Base-by-base conservation (phyloP, 1,140 invertebrate genomes). In the Drosophila carrolli region DNA sequence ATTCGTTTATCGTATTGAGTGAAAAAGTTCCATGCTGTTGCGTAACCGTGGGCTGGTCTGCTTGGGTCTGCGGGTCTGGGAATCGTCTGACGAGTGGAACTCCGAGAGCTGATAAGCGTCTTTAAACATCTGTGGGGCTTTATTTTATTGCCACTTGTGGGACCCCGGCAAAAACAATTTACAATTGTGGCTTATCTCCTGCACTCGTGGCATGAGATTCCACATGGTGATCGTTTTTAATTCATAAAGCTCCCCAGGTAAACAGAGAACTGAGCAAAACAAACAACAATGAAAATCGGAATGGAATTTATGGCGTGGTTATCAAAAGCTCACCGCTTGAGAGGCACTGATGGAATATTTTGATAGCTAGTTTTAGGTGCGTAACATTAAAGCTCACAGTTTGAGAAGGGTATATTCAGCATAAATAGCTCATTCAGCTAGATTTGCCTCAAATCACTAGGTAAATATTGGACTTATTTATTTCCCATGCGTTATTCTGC, bases 201-300 rank as follows among this genome's bases (percentile, higher is more conserved):
- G 62, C 54, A 77, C 77, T 66, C 57, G 73, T 50, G 46, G 74
- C 58, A 37, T 2, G 16, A 19, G 54, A 72, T 65, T 40, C 19
- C 46, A 16, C 56, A 46, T 73, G 63, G 53, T 13, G 53, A 58
- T 51, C 5, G 27, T 1, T 61, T 44, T 27, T 29, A 14, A 55
- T 48, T 55, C 29, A 19, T 19, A 41, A 43, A 68, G 61, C 58
- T 48, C 23, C 16, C 29, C 61, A 76, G 51, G 76, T 83, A 89
- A 89, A 89, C 80, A 82, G 53, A 86, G 74, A 61, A 56, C 50
- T 41, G 53, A 72, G 55, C 68, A 86, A 86, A 75, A 85, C 68
- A 81, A 78, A 82, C 46, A 46, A 23, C 41, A 72, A 61, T 14
- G n/a, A 35, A 14, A 27, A 19, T 50, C 27, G 11, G 32, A 14